Percentiles rank a stretch among this genome's conserved stretches.
phyloP scores from a whole-genome alignment of 2,888 invertebrate genomes.

The Idaea dimidiata region DNA sequence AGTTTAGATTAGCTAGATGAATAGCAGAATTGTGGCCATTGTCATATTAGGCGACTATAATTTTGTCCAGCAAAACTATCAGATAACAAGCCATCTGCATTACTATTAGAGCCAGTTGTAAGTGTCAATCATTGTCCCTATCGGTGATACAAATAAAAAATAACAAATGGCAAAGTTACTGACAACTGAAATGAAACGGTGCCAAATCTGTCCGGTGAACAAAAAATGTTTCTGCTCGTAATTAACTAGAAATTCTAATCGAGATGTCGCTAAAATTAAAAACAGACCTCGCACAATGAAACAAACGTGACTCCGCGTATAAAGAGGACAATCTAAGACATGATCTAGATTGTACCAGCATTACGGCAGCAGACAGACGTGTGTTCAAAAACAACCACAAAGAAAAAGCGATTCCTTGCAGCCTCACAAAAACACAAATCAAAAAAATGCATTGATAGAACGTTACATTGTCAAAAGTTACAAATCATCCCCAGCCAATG shows the following conservation, averaged over 20 bases:
- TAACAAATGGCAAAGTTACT: constrained; percentile 21
- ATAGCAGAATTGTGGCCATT: no score
- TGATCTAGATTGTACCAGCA: constrained; percentile 74
- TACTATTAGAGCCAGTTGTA: constrained; percentile 59
- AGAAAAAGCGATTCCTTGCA: constrained; percentile 67
- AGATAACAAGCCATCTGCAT: constrained; percentile 71
- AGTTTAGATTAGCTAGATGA: no score
- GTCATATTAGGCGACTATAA: constrained; percentile 59
- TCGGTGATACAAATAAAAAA: constrained; percentile 45
- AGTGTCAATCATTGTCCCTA: constrained; percentile 64
- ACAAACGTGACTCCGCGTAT: constrained; percentile 69
- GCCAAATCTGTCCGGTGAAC: constrained; percentile 27
- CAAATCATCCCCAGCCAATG: constrained; percentile 77
- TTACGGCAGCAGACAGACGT: constrained; percentile 63
- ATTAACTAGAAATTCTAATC: constrained; percentile 68
- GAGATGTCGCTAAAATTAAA: constrained; percentile 61
- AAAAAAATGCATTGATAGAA: constrained; percentile 65
- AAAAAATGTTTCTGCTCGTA: constrained; percentile 59
- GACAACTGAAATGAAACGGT: constrained; percentile 15
- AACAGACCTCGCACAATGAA: constrained; percentile 64
- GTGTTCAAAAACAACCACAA: constrained; percentile 68
- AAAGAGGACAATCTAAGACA: constrained; percentile 71
- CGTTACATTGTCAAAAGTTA: constrained; percentile 54
- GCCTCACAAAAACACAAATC: constrained; percentile 51
- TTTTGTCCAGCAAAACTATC: constrained; percentile 50